phyloP scores from a whole-genome alignment of 1,140 invertebrate genomes.

The Neomicropteryx cornuta region DNA sequence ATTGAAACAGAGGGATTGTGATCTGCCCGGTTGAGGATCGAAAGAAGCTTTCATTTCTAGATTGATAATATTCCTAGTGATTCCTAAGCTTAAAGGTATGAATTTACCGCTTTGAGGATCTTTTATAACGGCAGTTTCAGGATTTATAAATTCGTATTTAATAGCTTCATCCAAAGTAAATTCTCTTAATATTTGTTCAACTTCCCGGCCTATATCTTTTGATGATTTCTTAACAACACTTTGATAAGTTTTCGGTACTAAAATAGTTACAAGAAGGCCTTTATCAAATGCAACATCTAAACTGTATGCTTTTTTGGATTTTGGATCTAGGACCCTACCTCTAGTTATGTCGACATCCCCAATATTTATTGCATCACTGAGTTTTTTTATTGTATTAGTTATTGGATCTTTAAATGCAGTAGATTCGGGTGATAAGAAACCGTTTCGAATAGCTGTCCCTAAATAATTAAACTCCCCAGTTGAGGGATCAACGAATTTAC shows the following conservation, averaged over 20 bases:
- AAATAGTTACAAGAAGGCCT: slow-evolving; percentile 59
- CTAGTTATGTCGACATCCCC: slow-evolving; percentile 65
- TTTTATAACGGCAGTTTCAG: slow-evolving; percentile 62
- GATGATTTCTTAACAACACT: slow-evolving; percentile 41
- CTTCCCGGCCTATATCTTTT: slow-evolving; percentile 26
- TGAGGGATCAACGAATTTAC: slow-evolving; percentile 66
- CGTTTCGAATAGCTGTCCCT: slow-evolving; percentile 55
- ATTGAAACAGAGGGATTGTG: slow-evolving; percentile 52
- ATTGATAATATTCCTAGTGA: slow-evolving; percentile 61
- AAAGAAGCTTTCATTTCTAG: slow-evolving; percentile 48
- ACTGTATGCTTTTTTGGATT: slow-evolving; percentile 59
- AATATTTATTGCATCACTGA: slow-evolving; percentile 65
- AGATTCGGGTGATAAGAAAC: slow-evolving; percentile 65
- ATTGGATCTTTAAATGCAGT: slow-evolving; percentile 67
- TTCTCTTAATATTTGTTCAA: slow-evolving; percentile 46
- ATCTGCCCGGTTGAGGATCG: slow-evolving; percentile 50
- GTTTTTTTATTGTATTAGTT: slow-evolving; percentile 59
- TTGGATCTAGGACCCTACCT: slow-evolving; percentile 67
- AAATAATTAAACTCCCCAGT: slow-evolving; percentile 60
- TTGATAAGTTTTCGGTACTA: slow-evolving; percentile 56
- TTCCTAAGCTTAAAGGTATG: slow-evolving; percentile 56
- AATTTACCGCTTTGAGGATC: slow-evolving; percentile 67
- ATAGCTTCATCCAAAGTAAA: slow-evolving; percentile 72
- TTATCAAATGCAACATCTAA: slow-evolving; percentile 64
- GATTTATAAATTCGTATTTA: slow-evolving; percentile 62